A percentile compares a stretch with the other conserved stretches of the same genome.
Evolutionary conservation across 2,113 vertebrate genomes (phyloP).

Genomic region (Andinoacara biseriatus): DNA sequence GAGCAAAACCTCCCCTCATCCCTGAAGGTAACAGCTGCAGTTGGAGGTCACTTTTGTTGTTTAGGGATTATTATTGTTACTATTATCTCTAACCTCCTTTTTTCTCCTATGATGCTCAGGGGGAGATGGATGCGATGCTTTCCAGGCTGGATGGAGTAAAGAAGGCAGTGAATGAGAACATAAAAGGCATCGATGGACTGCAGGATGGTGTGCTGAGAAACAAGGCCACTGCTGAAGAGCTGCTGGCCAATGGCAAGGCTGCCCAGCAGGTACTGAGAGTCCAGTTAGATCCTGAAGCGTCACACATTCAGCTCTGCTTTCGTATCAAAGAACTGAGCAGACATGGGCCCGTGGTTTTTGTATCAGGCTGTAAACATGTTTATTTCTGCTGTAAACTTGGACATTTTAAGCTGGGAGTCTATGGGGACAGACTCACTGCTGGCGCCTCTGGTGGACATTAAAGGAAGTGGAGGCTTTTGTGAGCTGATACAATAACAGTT

Average conservation of each 20-base stretch:
- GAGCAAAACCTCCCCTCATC: conserved; percentile 53
- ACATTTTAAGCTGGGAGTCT: background rate
- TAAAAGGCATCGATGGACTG: conserved; percentile 41
- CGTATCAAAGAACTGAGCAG: background rate
- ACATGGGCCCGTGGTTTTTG: background rate
- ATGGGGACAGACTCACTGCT: background rate
- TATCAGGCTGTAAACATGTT: background rate
- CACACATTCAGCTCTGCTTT: background rate
- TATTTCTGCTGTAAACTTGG: background rate
- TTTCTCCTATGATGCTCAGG: conserved; percentile 42
- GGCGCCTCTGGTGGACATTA: background rate
- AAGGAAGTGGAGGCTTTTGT: background rate
- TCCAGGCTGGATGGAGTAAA: conserved; percentile 47
- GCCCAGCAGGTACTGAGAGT: conserved; percentile 68
- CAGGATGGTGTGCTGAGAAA: conserved; percentile 16
- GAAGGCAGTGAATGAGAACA: conserved; percentile 9
- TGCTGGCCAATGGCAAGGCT: conserved; percentile 52
- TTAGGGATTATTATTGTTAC: background rate
- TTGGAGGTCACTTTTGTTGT: background rate
- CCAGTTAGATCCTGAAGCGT: background rate
- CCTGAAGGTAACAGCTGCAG: conserved; percentile 51
- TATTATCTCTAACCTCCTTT: background rate
- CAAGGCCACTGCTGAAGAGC: conserved; percentile 5
- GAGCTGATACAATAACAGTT: no score
- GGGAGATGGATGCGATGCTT: conserved; percentile 39